Evolutionary conservation across 1,140 invertebrate genomes (phyloP).

Genomic region (Pseudomyrmex concolor): DNA sequence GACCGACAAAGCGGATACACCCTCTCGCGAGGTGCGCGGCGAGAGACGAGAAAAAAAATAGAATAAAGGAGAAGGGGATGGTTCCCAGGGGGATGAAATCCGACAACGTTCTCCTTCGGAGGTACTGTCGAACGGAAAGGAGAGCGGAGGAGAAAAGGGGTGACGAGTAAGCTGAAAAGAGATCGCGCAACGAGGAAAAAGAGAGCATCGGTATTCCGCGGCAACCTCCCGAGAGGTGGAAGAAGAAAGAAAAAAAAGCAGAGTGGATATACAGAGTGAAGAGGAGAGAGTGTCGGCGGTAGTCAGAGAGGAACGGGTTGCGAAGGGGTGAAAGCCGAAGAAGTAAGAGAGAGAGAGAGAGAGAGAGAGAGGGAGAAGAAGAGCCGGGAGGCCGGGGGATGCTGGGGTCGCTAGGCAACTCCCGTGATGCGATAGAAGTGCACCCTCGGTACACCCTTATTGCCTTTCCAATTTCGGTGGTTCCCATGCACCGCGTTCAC

Average conservation of each 20-base stretch:
- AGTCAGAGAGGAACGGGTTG: neutral
- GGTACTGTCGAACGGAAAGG: conserved; percentile 25
- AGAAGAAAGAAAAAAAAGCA: conserved; percentile 51
- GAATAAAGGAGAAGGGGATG: conserved; percentile 40
- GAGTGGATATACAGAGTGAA: conserved; percentile 37
- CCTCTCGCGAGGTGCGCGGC: conserved; percentile 23
- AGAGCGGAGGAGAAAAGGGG: conserved; percentile 16
- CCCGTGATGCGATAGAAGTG: conserved; percentile 77
- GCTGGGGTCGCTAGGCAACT: conserved; percentile 82
- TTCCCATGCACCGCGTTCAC: conserved; percentile 68
- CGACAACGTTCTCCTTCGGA: neutral
- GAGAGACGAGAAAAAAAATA: neutral
- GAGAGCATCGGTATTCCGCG: conserved; percentile 69
- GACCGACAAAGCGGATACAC: conserved; percentile 44
- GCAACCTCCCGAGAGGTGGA: conserved; percentile 53
- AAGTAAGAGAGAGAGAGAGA: conserved; percentile 39
- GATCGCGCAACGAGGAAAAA: conserved; percentile 21
- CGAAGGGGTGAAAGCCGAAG: conserved; percentile 37
- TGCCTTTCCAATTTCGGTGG: conserved; percentile 83
- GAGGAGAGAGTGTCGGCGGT: conserved; percentile 9
- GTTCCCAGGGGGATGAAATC: conserved; percentile 5
- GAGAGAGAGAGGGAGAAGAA: neutral
- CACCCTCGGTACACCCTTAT: conserved; percentile 80
- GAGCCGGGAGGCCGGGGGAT: conserved; percentile 55
- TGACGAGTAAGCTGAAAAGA: neutral